Evolutionary conservation across 2,797 vertebrate genomes (phyloP).

Genomic region (Lepus townsendii): DNA sequence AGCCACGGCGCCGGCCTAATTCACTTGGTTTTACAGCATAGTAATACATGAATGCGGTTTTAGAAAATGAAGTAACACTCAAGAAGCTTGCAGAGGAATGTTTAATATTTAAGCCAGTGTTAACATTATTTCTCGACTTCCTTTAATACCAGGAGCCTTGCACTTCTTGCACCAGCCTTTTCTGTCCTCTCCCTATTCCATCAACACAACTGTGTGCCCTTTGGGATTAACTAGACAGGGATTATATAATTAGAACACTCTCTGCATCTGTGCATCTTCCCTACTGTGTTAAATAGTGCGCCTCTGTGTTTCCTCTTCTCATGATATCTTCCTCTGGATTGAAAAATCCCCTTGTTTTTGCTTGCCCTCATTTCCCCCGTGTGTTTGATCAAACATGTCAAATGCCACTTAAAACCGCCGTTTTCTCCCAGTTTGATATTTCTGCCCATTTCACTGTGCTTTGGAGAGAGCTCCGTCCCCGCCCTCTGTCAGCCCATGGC

Average conservation of each 20-base stretch:
- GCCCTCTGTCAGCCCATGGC: too few relatives aligned
- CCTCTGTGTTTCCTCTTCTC: not conserved
- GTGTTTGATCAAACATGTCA: not conserved
- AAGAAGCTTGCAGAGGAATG: not conserved
- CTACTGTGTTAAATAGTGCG: not conserved
- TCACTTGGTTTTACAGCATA: conserved; percentile 32
- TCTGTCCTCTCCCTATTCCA: not conserved
- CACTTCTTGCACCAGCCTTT: not conserved
- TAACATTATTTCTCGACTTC: conserved; percentile 20
- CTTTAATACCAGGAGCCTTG: not conserved
- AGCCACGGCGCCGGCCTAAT: not conserved
- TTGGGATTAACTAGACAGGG: not conserved
- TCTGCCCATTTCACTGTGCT: not conserved
- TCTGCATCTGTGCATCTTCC: not conserved
- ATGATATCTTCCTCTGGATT: not conserved
- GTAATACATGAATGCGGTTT: not conserved
- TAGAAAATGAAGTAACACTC: not conserved
- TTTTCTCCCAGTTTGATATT: not conserved
- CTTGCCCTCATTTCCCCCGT: not conserved
- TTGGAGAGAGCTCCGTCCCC: not conserved
- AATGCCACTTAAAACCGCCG: not conserved
- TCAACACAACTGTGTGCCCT: not conserved
- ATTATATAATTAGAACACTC: not conserved
- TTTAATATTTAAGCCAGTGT: not conserved
- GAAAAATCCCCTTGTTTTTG: not conserved